Conservation (phyloP, 2,888 invertebrate genomes). For the Rhopalosiphum nymphaeae region DNA sequence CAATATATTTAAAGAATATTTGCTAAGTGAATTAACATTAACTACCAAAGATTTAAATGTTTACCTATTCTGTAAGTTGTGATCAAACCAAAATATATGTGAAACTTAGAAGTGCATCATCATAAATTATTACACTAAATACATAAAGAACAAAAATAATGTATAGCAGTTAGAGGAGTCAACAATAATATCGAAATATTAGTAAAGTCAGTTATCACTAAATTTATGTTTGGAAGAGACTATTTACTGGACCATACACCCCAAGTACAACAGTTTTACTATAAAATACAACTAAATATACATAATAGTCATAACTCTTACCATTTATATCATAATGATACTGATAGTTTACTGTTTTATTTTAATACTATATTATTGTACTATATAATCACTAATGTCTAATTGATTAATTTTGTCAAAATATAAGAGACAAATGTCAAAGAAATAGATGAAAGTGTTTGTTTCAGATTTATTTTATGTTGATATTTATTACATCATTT, state of each 20-base stretch:
- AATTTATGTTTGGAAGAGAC: background rate
- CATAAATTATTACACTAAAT: background rate
- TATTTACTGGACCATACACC: background rate
- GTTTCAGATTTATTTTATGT: constrained; percentile 26
- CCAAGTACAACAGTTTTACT: background rate
- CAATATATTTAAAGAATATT: background rate
- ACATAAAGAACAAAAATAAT: background rate
- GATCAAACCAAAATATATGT: background rate
- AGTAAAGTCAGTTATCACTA: background rate
- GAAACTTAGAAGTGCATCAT: background rate
- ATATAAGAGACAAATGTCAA: background rate
- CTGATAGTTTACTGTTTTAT: too few species aligned
- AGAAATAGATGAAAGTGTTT: background rate
- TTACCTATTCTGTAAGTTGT: background rate
- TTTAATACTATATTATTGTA: background rate
- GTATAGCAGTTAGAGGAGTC: background rate
- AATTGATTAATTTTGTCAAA: background rate
- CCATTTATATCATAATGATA: too few species aligned
- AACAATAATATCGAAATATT: background rate
- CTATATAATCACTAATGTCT: background rate
- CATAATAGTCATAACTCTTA: too few species aligned
- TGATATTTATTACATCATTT: constrained; percentile 7
- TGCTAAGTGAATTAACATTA: background rate
- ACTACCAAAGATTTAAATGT: too few species aligned
- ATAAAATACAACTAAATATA: too few species aligned